Evolutionary conservation across 2,113 vertebrate genomes (phyloP).

Genomic region (Oreochromis niloticus): DNA sequence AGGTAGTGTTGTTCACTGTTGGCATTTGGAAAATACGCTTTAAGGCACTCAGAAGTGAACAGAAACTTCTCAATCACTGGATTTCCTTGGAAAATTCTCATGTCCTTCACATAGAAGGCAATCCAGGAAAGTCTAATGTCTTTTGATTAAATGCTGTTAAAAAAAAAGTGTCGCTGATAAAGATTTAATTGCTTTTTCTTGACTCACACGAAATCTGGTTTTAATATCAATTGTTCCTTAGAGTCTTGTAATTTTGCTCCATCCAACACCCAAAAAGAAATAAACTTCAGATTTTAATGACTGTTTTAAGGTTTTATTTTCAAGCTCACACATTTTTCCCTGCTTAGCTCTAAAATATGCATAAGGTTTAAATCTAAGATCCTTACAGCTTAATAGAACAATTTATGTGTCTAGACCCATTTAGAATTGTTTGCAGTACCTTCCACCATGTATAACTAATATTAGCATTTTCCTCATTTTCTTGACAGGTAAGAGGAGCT

Average conservation of each 20-base stretch:
- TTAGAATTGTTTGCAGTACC: constrained; percentile 23
- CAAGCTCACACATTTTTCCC: background rate
- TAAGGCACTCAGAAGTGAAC: background rate
- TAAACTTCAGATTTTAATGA: background rate
- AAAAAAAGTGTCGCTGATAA: background rate
- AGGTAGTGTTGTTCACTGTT: background rate
- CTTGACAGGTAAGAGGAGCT: constrained; percentile 25
- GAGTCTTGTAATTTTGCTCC: background rate
- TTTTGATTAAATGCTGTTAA: background rate
- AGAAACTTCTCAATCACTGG: background rate
- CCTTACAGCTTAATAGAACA: background rate
- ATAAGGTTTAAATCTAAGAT: background rate
- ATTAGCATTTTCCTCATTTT: constrained; percentile 47
- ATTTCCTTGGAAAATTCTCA: background rate
- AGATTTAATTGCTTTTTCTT: background rate
- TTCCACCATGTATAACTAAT: constrained; percentile 24
- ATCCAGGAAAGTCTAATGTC: background rate
- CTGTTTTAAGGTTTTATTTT: background rate
- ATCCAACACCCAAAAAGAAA: background rate
- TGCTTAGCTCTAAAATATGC: background rate
- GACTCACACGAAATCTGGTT: background rate
- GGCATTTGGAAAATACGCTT: background rate
- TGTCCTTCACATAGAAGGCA: background rate
- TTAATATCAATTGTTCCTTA: background rate
- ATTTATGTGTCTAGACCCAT: constrained; percentile 55